A percentile compares a stretch with the other conserved stretches of the same genome.
These are phyloP conservation scores for Athrips mouffetella DNA, from an alignment of 2,888 invertebrate species.

Conservation along the genomic window DNA sequence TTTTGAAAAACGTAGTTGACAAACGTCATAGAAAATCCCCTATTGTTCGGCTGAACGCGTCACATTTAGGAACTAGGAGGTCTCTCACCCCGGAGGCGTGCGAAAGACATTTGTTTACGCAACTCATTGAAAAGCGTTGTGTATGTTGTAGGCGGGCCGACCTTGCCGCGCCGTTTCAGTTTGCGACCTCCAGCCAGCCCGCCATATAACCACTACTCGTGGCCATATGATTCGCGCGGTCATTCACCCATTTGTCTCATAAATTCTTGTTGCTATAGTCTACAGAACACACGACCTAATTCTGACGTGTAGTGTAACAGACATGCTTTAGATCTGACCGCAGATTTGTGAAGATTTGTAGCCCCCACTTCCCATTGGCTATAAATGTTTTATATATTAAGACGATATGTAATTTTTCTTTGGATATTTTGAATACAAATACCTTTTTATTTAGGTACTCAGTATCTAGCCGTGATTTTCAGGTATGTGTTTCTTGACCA, in stretches of 20 bases:
- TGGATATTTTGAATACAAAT: too few species aligned
- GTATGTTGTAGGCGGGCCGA: constrained; percentile 26
- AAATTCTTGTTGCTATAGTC: constrained; percentile 41
- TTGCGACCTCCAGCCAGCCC: constrained; percentile 51
- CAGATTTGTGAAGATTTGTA: background rate
- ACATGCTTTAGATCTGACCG: background rate
- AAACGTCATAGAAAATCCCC: too few species aligned
- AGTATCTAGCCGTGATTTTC: too few species aligned
- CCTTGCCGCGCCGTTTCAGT: constrained; percentile 59
- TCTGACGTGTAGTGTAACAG: constrained; percentile 21
- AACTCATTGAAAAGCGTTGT: constrained; percentile 11
- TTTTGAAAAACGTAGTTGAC: too few species aligned
- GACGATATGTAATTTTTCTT: too few species aligned
- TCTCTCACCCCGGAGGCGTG: background rate
- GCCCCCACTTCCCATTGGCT: too few species aligned
- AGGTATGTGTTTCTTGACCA: too few species aligned
- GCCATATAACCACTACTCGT: too few species aligned
- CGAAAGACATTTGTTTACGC: constrained; percentile 10
- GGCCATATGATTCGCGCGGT: constrained; percentile 58
- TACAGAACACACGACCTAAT: constrained; percentile 46
- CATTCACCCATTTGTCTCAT: constrained; percentile 59
- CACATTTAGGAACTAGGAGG: constrained; percentile 1
- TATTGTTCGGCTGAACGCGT: too few species aligned
- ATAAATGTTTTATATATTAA: too few species aligned
- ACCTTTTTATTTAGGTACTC: too few species aligned